These are phyloP conservation scores for Oncorhynchus masou DNA, from an alignment of 2,113 vertebrate species.

Conservation along the genomic window DNA sequence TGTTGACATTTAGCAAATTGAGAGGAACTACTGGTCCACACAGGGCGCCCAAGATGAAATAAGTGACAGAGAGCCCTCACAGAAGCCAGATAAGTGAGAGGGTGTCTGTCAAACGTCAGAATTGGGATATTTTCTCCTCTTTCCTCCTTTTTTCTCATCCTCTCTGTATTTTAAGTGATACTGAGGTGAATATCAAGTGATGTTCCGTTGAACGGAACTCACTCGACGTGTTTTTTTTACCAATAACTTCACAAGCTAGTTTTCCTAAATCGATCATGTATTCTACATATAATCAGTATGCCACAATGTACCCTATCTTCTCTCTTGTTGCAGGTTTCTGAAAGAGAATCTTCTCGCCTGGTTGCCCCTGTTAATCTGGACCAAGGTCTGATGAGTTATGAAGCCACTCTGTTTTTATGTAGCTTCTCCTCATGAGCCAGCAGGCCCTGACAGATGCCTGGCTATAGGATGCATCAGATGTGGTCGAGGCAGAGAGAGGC, in stretches of 20 bases:
- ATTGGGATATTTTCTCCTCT: neutral
- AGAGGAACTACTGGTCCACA: constrained; percentile 13
- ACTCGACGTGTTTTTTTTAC: neutral
- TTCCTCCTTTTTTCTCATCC: neutral
- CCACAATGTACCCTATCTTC: neutral
- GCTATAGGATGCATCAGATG: constrained; percentile 25
- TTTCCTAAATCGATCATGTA: neutral
- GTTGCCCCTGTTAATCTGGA: constrained; percentile 44
- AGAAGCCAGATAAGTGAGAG: constrained; percentile 28
- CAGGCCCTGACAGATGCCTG: constrained; percentile 29
- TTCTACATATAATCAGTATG: neutral
- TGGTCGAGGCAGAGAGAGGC: neutral
- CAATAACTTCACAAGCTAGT: neutral
- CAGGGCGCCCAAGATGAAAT: constrained; percentile 14
- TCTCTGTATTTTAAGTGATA: neutral
- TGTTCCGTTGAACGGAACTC: neutral
- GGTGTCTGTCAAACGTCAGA: constrained; percentile 28
- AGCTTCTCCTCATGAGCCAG: constrained; percentile 31
- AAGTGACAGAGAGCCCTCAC: constrained; percentile 26
- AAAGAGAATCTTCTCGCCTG: constrained; percentile 23
- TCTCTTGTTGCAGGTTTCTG: neutral
- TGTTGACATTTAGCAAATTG: constrained; percentile 37
- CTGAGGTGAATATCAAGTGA: neutral
- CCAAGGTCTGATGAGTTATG: constrained; percentile 46
- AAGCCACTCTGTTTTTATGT: constrained; percentile 52